Evolutionary conservation across 1,140 invertebrate genomes (phyloP), one percentile per base, ranked within the genome.

Genomic region (Rhizoglyphus robini): DNA sequence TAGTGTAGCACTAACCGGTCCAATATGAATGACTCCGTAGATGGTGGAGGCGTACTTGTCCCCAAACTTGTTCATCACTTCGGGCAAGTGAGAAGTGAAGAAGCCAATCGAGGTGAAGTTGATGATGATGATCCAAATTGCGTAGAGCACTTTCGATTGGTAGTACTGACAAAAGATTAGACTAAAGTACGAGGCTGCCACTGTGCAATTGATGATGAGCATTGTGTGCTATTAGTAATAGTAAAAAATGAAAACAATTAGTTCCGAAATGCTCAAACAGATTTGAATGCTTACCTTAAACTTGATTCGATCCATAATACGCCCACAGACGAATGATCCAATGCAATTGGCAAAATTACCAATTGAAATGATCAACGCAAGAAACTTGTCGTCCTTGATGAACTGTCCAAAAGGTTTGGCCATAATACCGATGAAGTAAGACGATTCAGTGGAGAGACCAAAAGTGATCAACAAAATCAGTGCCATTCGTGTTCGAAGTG

Each of bases 401-500:
- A 65, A 66, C 38, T 66, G 65, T 18, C 65, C 65, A 63, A 41
- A 66, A 30, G 57, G 60, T 54, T 66, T 66, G 18, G 23, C 34
- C 65, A 66, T 63, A 1, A 38, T n/a, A 2, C 41, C 30, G 1
- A 66, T 63, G 4, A 66, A 68, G 29, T 67, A 65, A 38, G 38
- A 15, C 49, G 48, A 36, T 61, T 69, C 63, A 18, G 63, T 69
- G 34, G 51, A 66, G 8, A 66, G 34, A 23, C 67, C 41, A 54
- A 69, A 69, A 3, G 67, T 68, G 23, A 63, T 47, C 57, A 58
- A 69, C 0, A 69, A 65, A 38, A 66, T 60, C 20, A 29, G 13
- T 27, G 49, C 65, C 29, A 38, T 38, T 11, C 60, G 54, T 25
- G 65, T 63, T 51, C 47, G 23, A 29, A 65, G 11, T 41, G 65